Base-by-base conservation (phyloP, 2,113 vertebrate species). In the Toxotes chatareus region DNA sequence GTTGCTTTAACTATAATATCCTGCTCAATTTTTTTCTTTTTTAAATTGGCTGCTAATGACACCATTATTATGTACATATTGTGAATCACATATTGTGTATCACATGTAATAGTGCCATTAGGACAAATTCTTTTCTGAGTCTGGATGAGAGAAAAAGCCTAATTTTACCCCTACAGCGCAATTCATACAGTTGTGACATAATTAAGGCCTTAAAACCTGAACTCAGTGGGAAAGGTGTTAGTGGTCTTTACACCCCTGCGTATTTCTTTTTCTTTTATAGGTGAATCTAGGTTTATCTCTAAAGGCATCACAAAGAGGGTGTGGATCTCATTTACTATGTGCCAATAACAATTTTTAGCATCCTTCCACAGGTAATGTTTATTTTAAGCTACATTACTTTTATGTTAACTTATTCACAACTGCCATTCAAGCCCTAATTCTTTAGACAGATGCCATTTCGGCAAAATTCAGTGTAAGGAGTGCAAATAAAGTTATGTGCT, bases 1-100 rank as follows among this genome's bases (percentile, higher is more conserved):
- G 59, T 46, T 77, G 47, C 59, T 83, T 80, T 69, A 32, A 62
- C 46, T 64, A 53, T 21, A 68, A 74, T 60, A 85, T 71, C 40
- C 36, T 64, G 42, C 71, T 69, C 27, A 55, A n/a, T n/a, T n/a
- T 27, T 27, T 27, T 27, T 27, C 27, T 27, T 27, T 27, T 27
- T 27, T 27, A 27, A 27, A 27, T 27, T 27, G 27, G 27, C 27
- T 27, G 1, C 27, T 27, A 27, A 27, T 27, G 27, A 27, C 27
- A 27, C 27, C 27, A 27, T 27, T 27, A 27, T 27, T 27, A 27
- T 27, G 27, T 27, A 27, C 27, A 27, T 27, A 27, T 27, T 27
- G 27, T 27, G 27, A 27, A 27, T 27, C 11, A 36, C 27, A 55
- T 17, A 68, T 63, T 82, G 23, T 42, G 23, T n/a, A 63, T 44